Conservation (phyloP, 2,888 invertebrate species). For the Lysandra bellargus region DNA sequence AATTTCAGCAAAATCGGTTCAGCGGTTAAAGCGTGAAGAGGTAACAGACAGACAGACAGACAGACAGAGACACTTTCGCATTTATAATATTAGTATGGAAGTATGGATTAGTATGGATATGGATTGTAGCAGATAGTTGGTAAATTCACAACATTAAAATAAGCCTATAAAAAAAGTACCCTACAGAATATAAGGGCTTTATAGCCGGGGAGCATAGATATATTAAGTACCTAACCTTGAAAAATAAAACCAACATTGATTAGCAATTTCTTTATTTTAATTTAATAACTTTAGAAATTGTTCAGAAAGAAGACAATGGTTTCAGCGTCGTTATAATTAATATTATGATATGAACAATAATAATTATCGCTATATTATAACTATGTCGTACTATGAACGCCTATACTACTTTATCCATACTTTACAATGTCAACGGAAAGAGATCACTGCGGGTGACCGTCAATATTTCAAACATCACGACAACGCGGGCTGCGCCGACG, state of each 20-base stretch:
- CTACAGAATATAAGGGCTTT: too few species aligned
- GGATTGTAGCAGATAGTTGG: too few species aligned
- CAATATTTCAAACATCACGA: slow-evolving; percentile 49
- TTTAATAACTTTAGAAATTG: slow-evolving; percentile 88
- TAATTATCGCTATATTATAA: slow-evolving; percentile 77
- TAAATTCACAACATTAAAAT: too few species aligned
- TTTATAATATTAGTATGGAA: too few species aligned
- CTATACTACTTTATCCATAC: slow-evolving; percentile 63
- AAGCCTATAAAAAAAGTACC: too few species aligned
- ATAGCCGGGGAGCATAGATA: too few species aligned
- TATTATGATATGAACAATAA: slow-evolving; percentile 86
- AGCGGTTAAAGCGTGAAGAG: too few species aligned
- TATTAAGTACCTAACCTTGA: not conserved
- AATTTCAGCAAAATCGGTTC: too few species aligned
- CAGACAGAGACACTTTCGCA: too few species aligned
- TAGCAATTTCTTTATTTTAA: slow-evolving; percentile 81
- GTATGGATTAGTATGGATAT: too few species aligned
- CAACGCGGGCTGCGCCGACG: not conserved
- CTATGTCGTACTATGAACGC: slow-evolving; percentile 72
- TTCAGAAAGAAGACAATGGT: slow-evolving; percentile 87
- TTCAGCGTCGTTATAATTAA: slow-evolving; percentile 81
- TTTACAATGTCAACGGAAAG: slow-evolving; percentile 63
- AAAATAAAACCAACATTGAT: slow-evolving; percentile 61
- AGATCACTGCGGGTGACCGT: slow-evolving; percentile 53
- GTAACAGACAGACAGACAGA: too few species aligned